Evolutionary conservation across 2,888 invertebrate genomes (phyloP).

Genomic region (Thumatha senex): DNA sequence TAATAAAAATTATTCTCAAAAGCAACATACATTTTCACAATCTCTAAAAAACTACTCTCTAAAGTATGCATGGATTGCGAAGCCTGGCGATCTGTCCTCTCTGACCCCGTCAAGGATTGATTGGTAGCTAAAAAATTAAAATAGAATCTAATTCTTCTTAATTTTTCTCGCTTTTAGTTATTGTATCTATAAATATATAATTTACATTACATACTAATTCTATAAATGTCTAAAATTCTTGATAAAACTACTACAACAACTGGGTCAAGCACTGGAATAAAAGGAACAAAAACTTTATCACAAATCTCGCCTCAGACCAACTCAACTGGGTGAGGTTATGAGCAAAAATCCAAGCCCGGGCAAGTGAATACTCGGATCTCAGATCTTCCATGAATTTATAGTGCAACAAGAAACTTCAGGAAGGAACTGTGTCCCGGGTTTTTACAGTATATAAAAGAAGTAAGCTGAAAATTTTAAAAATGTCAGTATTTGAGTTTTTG

Average conservation of each 20-base stretch:
- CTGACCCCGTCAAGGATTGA: too few relatives aligned
- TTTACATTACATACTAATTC: not conserved
- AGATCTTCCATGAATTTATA: conserved; percentile 54
- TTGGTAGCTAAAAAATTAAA: too few relatives aligned
- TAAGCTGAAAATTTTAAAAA: conserved; percentile 35
- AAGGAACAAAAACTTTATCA: conserved; percentile 49
- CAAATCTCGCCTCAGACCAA: conserved; percentile 32
- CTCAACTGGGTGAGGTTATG: conserved; percentile 33
- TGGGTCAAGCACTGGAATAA: conserved; percentile 38
- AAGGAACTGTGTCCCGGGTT: conserved; percentile 48
- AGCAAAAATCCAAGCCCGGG: conserved; percentile 43
- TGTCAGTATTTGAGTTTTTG: conserved; percentile 38
- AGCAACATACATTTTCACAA: too few relatives aligned
- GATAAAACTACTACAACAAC: conserved; percentile 24
- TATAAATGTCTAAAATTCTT: conserved; percentile 12
- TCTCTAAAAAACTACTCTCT: too few relatives aligned
- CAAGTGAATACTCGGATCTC: conserved; percentile 34
- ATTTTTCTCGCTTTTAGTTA: too few relatives aligned
- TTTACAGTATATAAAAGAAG: conserved; percentile 45
- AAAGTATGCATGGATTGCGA: too few relatives aligned
- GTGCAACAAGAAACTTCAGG: conserved; percentile 49
- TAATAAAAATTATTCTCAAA: too few relatives aligned
- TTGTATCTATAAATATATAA: too few relatives aligned
- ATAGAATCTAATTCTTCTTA: too few relatives aligned
- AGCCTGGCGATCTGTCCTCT: too few relatives aligned